These are phyloP conservation scores for Trichogramma evanescens DNA, from an alignment of 2,888 invertebrate genomes.

Conservation along the genomic window DNA sequence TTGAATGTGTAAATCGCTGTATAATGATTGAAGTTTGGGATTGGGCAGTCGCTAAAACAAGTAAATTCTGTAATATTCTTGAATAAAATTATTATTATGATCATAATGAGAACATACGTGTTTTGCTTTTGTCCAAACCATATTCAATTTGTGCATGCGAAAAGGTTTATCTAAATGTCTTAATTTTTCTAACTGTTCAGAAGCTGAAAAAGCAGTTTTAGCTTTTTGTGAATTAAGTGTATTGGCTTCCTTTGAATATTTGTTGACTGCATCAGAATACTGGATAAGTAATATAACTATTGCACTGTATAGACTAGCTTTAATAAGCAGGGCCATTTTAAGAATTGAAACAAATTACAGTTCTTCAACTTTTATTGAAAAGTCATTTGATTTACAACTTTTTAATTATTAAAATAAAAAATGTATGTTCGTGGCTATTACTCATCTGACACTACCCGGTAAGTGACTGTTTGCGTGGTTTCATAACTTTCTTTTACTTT, in stretches of 20 bases:
- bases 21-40: conserved; percentile 75
- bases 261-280: conserved; percentile 47
- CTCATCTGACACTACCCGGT: too few relatives aligned
- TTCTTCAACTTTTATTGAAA: too few relatives aligned
- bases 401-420: too few relatives aligned
- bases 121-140: conserved; percentile 84
- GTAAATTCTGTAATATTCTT: not conserved
- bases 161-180: conserved; percentile 75
- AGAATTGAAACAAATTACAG: not conserved
- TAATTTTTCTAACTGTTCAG: conserved; percentile 41
- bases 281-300: conserved; percentile 18
- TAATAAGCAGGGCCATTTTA: conserved; percentile 7
- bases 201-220: conserved; percentile 29
- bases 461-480: too few relatives aligned
- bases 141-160: conserved; percentile 83
- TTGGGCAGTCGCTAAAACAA: conserved; percentile 68
- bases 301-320: conserved; percentile 8
- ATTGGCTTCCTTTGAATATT: conserved; percentile 61
- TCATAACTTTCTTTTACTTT: too few relatives aligned
- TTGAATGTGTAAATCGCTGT: conserved; percentile 82
- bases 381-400: too few relatives aligned
- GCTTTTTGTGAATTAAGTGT: conserved; percentile 40
- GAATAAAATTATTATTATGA: conserved; percentile 7
- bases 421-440: too few relatives aligned
- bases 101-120: conserved; percentile 55